Conservation (phyloP, 2,888 invertebrate species). For the Furcula furcula region DNA sequence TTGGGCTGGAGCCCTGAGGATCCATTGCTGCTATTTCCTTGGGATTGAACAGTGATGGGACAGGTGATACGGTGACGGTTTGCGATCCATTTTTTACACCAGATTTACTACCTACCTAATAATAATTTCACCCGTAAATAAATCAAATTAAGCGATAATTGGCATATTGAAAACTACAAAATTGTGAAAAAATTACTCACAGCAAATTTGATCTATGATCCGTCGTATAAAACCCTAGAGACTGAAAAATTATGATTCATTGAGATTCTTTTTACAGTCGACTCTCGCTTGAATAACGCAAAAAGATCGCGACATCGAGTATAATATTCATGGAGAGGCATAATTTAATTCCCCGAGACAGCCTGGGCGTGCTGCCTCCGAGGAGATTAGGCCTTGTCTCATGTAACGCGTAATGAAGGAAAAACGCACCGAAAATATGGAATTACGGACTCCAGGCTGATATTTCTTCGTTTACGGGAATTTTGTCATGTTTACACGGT, state of each 20-base stretch:
- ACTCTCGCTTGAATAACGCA: slow-evolving; percentile 50
- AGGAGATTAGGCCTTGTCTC: slow-evolving; percentile 67
- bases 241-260: slow-evolving; percentile 51
- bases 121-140: too few relatives aligned
- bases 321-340: slow-evolving; percentile 79
- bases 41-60: too few relatives aligned
- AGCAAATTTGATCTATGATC: slow-evolving; percentile 18
- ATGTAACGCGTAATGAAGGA: slow-evolving; percentile 66
- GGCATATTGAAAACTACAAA: too few relatives aligned
- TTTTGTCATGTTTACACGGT: slow-evolving; percentile 22
- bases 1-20: too few relatives aligned
- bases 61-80: too few relatives aligned
- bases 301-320: slow-evolving; percentile 67
- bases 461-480: slow-evolving; percentile 49
- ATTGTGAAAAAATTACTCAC: too few relatives aligned
- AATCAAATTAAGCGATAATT: too few relatives aligned
- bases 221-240: slow-evolving; percentile 17
- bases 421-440: slow-evolving; percentile 62
- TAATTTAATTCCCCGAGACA: slow-evolving; percentile 74
- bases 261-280: slow-evolving; percentile 47
- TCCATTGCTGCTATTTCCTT: slow-evolving; percentile 36
- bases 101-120: too few relatives aligned
- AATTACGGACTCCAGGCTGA: slow-evolving; percentile 60
- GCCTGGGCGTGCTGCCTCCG: slow-evolving; percentile 44
- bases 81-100: too few relatives aligned